Evolutionary conservation across 2,797 vertebrate genomes (phyloP).

Genomic region (Lateolabrax maculatus): DNA sequence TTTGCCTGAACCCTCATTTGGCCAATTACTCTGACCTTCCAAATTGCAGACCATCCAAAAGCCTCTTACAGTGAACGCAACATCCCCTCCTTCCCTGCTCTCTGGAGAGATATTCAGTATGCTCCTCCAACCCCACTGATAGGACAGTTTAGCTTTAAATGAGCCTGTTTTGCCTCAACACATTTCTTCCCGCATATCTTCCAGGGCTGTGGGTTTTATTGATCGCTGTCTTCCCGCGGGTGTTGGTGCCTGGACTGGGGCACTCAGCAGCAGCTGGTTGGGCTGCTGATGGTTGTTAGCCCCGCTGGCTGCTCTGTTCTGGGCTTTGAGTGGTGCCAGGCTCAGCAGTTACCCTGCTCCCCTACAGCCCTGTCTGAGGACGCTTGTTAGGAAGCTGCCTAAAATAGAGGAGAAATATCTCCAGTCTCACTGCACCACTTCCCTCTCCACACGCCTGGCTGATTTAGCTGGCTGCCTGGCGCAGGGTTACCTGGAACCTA

Average conservation of each 20-base stretch:
- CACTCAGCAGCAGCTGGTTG: constrained; percentile 81
- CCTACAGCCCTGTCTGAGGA: constrained; percentile 83
- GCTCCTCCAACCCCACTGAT: constrained; percentile 77
- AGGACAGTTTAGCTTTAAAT: constrained; percentile 82
- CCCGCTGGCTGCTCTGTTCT: constrained; percentile 80
- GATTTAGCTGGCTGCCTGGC: constrained; percentile 68
- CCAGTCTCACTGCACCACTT: constrained; percentile 75
- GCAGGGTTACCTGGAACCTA: constrained; percentile 69
- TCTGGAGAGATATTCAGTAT: constrained; percentile 72
- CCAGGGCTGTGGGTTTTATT: constrained; percentile 81
- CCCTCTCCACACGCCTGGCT: constrained; percentile 71
- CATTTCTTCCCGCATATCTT: constrained; percentile 79
- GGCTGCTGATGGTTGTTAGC: constrained; percentile 82
- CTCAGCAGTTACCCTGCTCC: constrained; percentile 79
- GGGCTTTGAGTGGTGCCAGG: constrained; percentile 82
- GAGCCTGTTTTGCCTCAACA: constrained; percentile 83
- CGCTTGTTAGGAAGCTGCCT: constrained; percentile 86
- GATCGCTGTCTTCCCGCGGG: constrained; percentile 77
- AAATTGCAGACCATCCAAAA: constrained; percentile 74
- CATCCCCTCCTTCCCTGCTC: constrained; percentile 57
- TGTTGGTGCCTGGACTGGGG: constrained; percentile 74
- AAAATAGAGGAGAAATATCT: constrained; percentile 87
- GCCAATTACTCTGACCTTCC: constrained; percentile 79
- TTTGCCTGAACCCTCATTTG: constrained; percentile 73
- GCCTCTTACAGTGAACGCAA: constrained; percentile 63